Evolutionary conservation across 23 tunicate species (phyloP), one percentile per base, ranked within the genome.

Genomic region (Styela plicata): DNA sequence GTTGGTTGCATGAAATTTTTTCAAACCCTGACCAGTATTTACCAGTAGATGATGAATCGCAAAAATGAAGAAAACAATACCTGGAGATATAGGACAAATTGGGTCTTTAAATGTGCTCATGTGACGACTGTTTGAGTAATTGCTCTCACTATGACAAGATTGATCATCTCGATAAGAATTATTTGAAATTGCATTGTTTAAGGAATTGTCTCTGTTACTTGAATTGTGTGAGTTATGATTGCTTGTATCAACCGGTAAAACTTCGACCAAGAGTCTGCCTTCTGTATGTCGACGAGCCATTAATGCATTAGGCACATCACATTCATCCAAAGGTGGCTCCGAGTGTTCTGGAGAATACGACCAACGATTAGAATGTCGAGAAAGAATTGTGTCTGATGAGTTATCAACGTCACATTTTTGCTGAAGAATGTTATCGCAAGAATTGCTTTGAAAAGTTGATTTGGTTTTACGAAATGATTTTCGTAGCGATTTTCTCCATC

Each of bases 401-500:
- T 27, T 25, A 25, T 66, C 17, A 7, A 3, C 30, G 5, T 3
- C 3, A 5, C 7, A 5, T 27, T 32, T 33, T 33, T 32, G 63
- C 25, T 17, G 24, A n/a, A 20, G 62, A 52, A 88, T 77, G 44
- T 88, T 83, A 34, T 88, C 92, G 33, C 79, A 76, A 2, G 92
- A 88, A 61, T 69, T 63, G 57, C 92, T 88, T 13, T 69, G 33
- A 20, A 78, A 31, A 23, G 83, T 71, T 21, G 82, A 67, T 25
- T 44, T 84, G 52, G 78, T 88, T 61, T 83, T 83, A 74, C 85
- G 70, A 32, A 71, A 36, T 29, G 83, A 70, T 88, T 88, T 88
- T 26, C 92, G 83, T 18, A 88, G 63, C 5, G 92, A 88, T 63
- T 88, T 88, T 62, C 92, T 52, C 92, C 92, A 88, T 5, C 92